Base-by-base conservation (phyloP, 2,888 invertebrate genomes). In the Reticulitermes lucifugus region DNA sequence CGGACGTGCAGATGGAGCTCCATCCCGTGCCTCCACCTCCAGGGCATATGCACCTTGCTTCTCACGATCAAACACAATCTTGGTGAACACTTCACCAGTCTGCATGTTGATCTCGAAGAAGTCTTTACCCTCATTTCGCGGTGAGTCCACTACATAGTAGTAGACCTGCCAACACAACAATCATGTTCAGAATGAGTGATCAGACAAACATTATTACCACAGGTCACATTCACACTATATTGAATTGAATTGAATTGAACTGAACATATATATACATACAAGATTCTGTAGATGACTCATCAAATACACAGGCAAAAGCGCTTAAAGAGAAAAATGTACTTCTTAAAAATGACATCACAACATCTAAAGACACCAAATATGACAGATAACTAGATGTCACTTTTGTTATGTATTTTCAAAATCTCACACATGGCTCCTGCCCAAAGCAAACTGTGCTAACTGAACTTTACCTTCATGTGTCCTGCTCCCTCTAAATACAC, bases 21-120 rank as follows among this genome's bases (percentile, higher is more conserved):
- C 98, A 90, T 99, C 99, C 86, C 98, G 93, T 0, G 99, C 99
- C 91, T 98, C 98, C 89, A 99, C 98, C 90, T 98, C 98, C 90
- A 99, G 92, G 65, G 99, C 99, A 92, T 99, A 99, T 86, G 98
- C 98, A 79, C 97, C 97, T 91, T 98, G 98, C 93, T 98, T 98
- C 92, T 99, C 99, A 87, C 99, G 95, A 93, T 99, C 99, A 93
- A 99, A 99, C 89, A 98, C 96, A 88, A 97, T 94, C 92, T 97
- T 97, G 73, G 98, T 98, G 92, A 96, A 98, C 90, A 99, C 96
- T 91, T 98, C 97, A 41, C 99, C 99, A 55, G 98, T 97, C 91
- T 97, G 96, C 91, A 96, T 94, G 92, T 99, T 98, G 91, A 99
- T 98, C 92, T 98, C 97, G 92, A 99, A 99, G 92, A 95, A 98